Conservation (phyloP, 2,797 vertebrate genomes). For the Pipistrellus pipistrellus region DNA sequence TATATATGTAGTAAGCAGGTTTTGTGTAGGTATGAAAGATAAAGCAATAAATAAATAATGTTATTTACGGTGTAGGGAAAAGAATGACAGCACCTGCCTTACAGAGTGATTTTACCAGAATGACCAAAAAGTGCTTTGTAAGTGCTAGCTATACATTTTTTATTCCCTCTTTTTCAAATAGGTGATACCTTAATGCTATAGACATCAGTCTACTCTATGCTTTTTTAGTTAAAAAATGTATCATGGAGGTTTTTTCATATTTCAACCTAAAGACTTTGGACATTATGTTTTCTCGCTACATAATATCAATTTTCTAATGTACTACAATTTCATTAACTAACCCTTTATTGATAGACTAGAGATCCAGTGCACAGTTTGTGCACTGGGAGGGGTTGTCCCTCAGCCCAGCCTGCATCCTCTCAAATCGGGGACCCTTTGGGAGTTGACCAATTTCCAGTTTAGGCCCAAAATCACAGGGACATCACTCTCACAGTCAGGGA, state of each 20-base stretch:
- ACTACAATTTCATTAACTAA: not conserved
- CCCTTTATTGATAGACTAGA: not conserved
- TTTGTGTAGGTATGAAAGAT: not conserved
- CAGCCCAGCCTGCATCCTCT: too few relatives aligned
- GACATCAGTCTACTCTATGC: not conserved
- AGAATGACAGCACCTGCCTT: not conserved
- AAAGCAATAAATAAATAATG: not conserved
- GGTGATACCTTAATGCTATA: not conserved
- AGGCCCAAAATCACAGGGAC: too few relatives aligned
- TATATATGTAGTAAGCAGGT: not conserved
- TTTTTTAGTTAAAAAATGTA: conserved; percentile 24
- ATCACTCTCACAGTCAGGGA: too few relatives aligned
- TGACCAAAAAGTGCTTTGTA: not conserved
- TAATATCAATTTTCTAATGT: not conserved
- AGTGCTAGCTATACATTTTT: not conserved
- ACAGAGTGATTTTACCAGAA: not conserved
- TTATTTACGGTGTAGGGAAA: not conserved
- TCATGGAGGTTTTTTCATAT: not conserved
- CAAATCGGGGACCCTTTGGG: too few relatives aligned
- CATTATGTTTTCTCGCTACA: not conserved
- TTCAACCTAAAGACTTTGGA: not conserved
- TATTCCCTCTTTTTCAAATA: not conserved
- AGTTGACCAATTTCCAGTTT: too few relatives aligned
- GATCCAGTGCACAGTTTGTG: too few relatives aligned
- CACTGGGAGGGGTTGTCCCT: too few relatives aligned